These are phyloP conservation scores for Yponomeuta malinellus DNA, from an alignment of 2,888 invertebrate species.

Conservation along the genomic window DNA sequence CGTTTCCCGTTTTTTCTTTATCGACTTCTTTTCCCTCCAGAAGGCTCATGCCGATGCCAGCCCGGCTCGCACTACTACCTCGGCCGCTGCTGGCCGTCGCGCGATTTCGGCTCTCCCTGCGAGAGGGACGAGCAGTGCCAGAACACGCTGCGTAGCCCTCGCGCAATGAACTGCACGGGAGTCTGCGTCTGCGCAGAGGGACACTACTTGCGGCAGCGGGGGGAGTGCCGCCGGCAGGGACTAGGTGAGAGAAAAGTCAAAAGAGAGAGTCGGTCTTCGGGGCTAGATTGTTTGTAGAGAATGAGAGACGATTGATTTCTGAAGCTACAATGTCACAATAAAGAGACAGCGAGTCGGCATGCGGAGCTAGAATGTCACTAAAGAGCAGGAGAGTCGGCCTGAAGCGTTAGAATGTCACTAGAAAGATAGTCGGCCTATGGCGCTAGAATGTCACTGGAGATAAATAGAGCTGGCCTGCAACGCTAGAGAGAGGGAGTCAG, in stretches of 20 bases:
- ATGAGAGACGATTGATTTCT: no score
- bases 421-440: no score
- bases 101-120: conserved; percentile 38
- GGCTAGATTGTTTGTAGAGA: no score
- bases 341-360: no score
- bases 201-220: conserved; percentile 52
- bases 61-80: conserved; percentile 46
- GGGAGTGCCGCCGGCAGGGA: conserved; percentile 53
- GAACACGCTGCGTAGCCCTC: conserved; percentile 40
- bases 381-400: no score
- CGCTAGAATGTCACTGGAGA: no score
- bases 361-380: no score
- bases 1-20: neutral
- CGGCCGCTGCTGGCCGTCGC: conserved; percentile 55
- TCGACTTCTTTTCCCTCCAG: conserved; percentile 22
- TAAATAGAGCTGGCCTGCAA: no score
- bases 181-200: conserved; percentile 48
- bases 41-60: conserved; percentile 46
- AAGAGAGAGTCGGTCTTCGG: neutral
- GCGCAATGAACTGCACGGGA: conserved; percentile 40
- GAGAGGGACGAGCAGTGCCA: conserved; percentile 47
- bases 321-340: no score
- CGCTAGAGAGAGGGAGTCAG: no score
- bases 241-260: conserved; percentile 32
- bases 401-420: no score